These are phyloP conservation scores for Delichon dasypus DNA, from an alignment of 2,797 vertebrate species.

Conservation along the genomic window DNA sequence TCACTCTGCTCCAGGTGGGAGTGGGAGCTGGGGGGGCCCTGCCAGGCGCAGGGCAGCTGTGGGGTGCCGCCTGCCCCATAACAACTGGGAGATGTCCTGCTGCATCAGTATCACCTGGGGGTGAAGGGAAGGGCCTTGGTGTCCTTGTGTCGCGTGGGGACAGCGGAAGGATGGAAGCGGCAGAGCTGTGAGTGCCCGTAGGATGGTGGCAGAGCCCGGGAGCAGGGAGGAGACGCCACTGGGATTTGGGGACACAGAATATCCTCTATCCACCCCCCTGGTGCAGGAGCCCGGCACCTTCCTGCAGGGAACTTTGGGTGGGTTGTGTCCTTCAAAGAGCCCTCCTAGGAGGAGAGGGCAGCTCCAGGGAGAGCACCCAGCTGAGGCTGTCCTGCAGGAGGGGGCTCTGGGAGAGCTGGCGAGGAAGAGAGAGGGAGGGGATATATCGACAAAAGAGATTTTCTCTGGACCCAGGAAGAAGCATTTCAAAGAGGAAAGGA, in stretches of 20 bases:
- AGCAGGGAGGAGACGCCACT: neutral
- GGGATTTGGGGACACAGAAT: neutral
- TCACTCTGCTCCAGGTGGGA: neutral
- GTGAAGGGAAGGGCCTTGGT: neutral
- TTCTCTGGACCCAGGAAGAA: neutral
- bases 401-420: neutral
- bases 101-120: rapidly evolving
- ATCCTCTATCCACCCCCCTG: rapidly evolving
- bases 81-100: rapidly evolving
- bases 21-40: neutral
- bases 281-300: rapidly evolving
- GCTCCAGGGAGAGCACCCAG: neutral
- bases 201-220: neutral
- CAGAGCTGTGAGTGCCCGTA: rapidly evolving
- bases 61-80: neutral
- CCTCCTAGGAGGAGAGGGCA: neutral
- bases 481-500: neutral
- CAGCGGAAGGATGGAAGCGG: neutral
- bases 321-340: neutral
- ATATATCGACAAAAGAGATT: neutral
- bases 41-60: neutral
- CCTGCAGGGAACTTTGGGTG: neutral
- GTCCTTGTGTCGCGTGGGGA: rapidly evolving
- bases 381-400: neutral
- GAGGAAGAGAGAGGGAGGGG: neutral